Evolutionary conservation across 2,797 vertebrate genomes (phyloP), one percentile per base, ranked within the genome.

Genomic region (Lates japonicus): DNA sequence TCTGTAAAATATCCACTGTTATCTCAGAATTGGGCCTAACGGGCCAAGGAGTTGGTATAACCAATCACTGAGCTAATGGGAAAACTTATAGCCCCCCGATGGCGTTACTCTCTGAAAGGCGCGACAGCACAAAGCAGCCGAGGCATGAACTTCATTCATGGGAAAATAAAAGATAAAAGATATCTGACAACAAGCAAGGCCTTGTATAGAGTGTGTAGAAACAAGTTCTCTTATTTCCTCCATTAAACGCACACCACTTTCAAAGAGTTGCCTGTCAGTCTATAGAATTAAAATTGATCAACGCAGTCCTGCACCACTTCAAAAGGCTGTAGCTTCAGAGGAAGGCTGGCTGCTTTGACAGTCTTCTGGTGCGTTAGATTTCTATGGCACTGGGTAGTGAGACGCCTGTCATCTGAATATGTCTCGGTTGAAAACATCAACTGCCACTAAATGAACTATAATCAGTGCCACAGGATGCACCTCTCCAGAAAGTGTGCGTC

Each of bases 141-240:
- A 93, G 92, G 95, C 96, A 97, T 97, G 97, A 97, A 97, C n/a
- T n/a, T 97, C 96, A 97, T 97, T 97, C 96, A 97, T 97, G 97
- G 96, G 94, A 96, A 97, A 97, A 97, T 95, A 96, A 97, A 96
- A 96, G 96, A 97, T 96, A 96, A 97, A 97, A 98, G 96, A 95
- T 96, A 95, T 90, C 92, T 95, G 94, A 97, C 96, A 97, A 98
- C 97, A 96, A 95, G 95, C 94, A 95, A 92, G 95, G 95, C 92
- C 96, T 96, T 96, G 96, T 96, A 97, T 97, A 94, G 96, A 97
- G 95, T 95, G 93, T 95, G 96, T 95, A 94, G n/a, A 97, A 97
- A 97, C 96, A 97, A 96, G 95, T 95, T 93, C 94, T 95, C 95
- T 97, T 96, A 96, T 97, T 97, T 97, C 95, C 95, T 95, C 95